Percentiles rank a stretch among this genome's conserved stretches.
Evolutionary conservation across 2,888 invertebrate species (phyloP).

Genomic region (Sepioteuthis lessoniana): DNA sequence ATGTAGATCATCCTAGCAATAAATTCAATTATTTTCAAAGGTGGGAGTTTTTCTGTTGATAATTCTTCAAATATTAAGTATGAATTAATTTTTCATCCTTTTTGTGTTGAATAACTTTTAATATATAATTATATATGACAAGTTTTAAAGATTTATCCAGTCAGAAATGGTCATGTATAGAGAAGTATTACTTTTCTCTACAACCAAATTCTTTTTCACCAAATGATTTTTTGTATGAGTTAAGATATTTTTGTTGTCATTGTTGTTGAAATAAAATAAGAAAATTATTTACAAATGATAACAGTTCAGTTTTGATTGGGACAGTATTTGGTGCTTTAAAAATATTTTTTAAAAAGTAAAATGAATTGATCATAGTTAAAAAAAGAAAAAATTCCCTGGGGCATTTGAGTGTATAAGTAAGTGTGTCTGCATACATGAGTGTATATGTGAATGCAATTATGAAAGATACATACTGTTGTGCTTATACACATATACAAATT

Average conservation of each 20-base stretch:
- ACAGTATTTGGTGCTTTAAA: background rate
- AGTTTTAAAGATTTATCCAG: background rate
- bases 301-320: background rate
- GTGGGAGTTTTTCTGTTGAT: background rate
- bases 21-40: background rate
- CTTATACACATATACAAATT: background rate
- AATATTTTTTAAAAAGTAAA: background rate
- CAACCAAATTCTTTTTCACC: background rate
- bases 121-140: background rate
- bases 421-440: background rate
- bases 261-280: conserved; percentile 2
- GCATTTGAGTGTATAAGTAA: background rate
- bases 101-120: background rate
- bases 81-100: background rate
- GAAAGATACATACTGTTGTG: background rate
- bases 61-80: no score
- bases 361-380: background rate
- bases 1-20: background rate
- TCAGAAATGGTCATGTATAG: background rate
- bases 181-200: background rate
- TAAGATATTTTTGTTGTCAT: background rate
- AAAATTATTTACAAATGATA: background rate
- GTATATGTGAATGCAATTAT: background rate
- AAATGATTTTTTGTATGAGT: background rate
- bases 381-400: background rate